Evolutionary conservation across 2,888 invertebrate species (phyloP).

Genomic region (Cerceris ruficornis): DNA sequence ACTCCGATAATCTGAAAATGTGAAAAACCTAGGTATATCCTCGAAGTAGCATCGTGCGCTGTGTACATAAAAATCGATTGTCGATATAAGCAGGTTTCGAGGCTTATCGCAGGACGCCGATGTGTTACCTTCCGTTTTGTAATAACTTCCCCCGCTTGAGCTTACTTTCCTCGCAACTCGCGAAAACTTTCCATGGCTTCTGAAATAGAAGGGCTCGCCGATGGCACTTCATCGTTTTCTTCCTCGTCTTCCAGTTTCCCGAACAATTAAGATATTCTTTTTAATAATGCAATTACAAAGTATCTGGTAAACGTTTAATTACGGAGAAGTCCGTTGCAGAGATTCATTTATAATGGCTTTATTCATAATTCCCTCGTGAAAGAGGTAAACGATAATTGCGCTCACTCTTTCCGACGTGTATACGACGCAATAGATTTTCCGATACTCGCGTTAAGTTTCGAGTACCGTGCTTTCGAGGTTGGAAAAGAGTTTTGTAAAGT

Average conservation of each 20-base stretch:
- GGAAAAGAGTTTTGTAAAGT: constrained; percentile 27
- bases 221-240: no score
- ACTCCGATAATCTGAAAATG: not conserved
- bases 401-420: not conserved
- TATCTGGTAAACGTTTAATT: not conserved
- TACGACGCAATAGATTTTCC: not conserved
- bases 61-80: not conserved
- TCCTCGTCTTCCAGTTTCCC: not conserved
- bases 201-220: constrained; percentile 2
- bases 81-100: constrained; percentile 9
- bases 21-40: not conserved
- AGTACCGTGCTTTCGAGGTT: not conserved
- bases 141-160: constrained; percentile 17
- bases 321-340: not conserved
- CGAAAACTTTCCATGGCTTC: constrained; percentile 10
- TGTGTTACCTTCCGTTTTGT: constrained; percentile 25
- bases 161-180: not conserved
- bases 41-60: not conserved
- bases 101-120: constrained; percentile 18
- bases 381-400: not conserved
- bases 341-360: not conserved
- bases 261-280: not conserved
- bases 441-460: not conserved
- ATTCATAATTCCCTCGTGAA: not conserved
- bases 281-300: constrained; percentile 2